Evolutionary conservation across 2,113 vertebrate genomes (phyloP).

Genomic region (Redunca redunca): DNA sequence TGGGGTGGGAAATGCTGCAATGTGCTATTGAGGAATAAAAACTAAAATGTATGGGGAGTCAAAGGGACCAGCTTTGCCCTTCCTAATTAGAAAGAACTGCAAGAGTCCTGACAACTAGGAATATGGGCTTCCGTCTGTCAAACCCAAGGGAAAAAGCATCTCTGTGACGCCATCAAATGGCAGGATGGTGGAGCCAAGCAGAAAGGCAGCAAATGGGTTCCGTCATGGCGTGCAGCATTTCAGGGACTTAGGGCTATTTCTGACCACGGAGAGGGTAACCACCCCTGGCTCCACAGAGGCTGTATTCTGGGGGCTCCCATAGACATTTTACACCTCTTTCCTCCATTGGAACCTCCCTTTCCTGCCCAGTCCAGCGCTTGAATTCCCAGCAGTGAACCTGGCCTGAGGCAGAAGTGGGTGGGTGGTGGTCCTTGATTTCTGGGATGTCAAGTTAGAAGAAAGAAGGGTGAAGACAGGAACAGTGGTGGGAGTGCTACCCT

Average conservation of each 20-base stretch:
- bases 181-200: background rate
- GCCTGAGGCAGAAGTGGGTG: background rate
- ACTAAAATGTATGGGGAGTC: background rate
- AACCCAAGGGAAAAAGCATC: background rate
- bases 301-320: background rate
- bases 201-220: background rate
- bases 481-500: background rate
- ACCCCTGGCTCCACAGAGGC: background rate
- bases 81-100: background rate
- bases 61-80: background rate
- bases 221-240: rapidly evolving
- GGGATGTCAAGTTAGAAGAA: background rate
- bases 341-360: background rate
- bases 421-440: background rate
- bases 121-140: background rate
- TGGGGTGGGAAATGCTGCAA: background rate
- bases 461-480: background rate
- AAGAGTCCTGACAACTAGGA: rapidly evolving
- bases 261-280: background rate
- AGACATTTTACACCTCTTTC: background rate
- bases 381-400: background rate
- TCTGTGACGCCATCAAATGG: background rate
- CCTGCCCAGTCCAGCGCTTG: rapidly evolving
- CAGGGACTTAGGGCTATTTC: rapidly evolving
- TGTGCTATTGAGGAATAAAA: background rate